These are phyloP conservation scores for Heliconius cydno DNA, from an alignment of 2,888 invertebrate species.

Conservation along the genomic window DNA sequence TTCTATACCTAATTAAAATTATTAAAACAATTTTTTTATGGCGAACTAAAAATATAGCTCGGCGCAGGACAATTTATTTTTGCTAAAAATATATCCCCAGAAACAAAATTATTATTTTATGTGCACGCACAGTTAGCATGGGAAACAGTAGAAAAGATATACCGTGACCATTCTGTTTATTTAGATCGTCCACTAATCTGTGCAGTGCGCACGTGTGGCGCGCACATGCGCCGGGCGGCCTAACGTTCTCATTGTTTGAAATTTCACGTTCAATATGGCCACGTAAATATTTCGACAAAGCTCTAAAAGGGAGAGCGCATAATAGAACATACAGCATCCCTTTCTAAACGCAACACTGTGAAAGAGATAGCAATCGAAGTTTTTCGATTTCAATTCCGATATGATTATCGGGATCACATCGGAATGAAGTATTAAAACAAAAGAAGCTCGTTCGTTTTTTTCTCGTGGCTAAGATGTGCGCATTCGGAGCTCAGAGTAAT, in stretches of 20 bases:
- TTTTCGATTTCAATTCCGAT: slow-evolving; percentile 41
- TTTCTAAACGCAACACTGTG: slow-evolving; percentile 52
- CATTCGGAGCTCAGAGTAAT: slow-evolving; percentile 48
- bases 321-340: slow-evolving; percentile 67
- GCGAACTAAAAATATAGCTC: too few species aligned
- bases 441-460: slow-evolving; percentile 41
- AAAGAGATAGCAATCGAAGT: slow-evolving; percentile 50
- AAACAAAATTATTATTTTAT: not conserved
- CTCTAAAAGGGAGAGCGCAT: slow-evolving; percentile 73
- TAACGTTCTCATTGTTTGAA: slow-evolving; percentile 74
- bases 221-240: slow-evolving; percentile 59
- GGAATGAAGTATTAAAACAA: slow-evolving; percentile 44
- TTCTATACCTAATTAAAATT: too few species aligned
- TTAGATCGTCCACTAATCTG: slow-evolving; percentile 60
- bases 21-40: too few species aligned
- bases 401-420: slow-evolving; percentile 34
- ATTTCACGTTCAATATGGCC: slow-evolving; percentile 79
- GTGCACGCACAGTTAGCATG: slow-evolving; percentile 11
- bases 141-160: slow-evolving; percentile 48
- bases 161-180: slow-evolving; percentile 64
- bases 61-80: too few species aligned
- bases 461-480: slow-evolving; percentile 55
- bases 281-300: slow-evolving; percentile 82
- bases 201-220: slow-evolving; percentile 72
- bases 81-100: not conserved